phyloP scores from a whole-genome alignment of 2,888 invertebrate species.

The Alviniconcha strummeri region DNA sequence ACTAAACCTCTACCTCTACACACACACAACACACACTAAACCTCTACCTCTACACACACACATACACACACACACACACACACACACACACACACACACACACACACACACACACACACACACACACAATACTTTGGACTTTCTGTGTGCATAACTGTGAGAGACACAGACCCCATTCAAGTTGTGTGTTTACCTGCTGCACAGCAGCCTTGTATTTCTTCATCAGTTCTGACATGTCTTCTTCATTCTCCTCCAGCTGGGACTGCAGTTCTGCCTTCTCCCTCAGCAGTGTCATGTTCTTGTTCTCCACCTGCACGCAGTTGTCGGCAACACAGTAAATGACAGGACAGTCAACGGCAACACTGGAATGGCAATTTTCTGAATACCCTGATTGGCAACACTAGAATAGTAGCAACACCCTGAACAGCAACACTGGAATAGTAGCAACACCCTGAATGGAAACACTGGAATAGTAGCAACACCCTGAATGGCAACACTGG shows the following conservation, averaged over 20 bases:
- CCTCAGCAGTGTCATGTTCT: slow-evolving; percentile 81
- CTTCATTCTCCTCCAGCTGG: slow-evolving; percentile 94
- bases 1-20: too few relatives aligned
- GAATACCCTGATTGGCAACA: neutral
- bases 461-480: too few relatives aligned
- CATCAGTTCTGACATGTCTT: slow-evolving; percentile 91
- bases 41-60: too few relatives aligned
- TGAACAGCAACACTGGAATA: too few relatives aligned
- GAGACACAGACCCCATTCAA: too few relatives aligned
- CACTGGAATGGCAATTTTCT: neutral
- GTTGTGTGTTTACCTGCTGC: slow-evolving; percentile 80
- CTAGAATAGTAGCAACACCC: neutral
- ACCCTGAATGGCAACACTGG: too few relatives aligned
- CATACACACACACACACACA: too few relatives aligned
- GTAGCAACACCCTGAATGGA: too few relatives aligned
- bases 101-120: too few relatives aligned
- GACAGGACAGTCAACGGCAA: neutral
- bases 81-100: neutral
- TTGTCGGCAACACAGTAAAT: neutral
- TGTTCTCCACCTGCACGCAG: slow-evolving; percentile 80
- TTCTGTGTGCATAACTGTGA: too few relatives aligned
- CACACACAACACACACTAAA: too few relatives aligned
- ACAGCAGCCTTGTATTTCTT: slow-evolving; percentile 95
- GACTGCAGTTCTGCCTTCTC: slow-evolving; percentile 89
- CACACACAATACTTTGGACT: too few relatives aligned